Conservation (phyloP, 2,797 vertebrate species). For the Danio aesculapii region DNA sequence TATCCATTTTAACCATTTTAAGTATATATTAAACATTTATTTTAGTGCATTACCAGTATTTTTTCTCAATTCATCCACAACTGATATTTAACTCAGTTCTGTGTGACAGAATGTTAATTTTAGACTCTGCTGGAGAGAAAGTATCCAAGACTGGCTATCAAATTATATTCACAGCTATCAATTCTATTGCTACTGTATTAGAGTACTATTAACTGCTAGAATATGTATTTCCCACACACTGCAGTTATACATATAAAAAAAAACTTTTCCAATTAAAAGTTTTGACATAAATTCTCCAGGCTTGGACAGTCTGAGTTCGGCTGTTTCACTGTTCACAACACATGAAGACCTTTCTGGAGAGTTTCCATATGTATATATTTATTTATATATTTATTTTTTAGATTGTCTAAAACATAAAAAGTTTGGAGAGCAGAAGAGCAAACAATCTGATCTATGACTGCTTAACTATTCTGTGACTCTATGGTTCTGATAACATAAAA, state of each 20-base stretch:
- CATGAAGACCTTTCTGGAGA: neutral
- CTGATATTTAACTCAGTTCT: neutral
- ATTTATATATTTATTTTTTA: neutral
- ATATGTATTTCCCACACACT: neutral
- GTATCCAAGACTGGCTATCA: neutral
- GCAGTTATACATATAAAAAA: neutral
- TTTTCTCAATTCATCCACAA: neutral
- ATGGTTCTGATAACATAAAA: slow-evolving; percentile 6
- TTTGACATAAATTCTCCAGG: neutral
- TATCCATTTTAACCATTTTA: too few species aligned
- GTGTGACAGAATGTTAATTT: slow-evolving; percentile 4
- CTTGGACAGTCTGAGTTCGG: neutral
- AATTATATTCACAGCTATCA: neutral
- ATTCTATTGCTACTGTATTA: neutral
- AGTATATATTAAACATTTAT: too few species aligned
- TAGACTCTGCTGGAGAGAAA: neutral
- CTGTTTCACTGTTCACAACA: neutral
- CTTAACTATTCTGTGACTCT: neutral
- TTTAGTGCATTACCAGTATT: too few species aligned
- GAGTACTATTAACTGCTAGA: neutral
- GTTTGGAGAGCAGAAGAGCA: neutral
- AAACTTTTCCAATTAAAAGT: slow-evolving; percentile 24
- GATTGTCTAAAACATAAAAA: neutral
- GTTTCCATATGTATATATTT: neutral
- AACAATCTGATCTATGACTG: neutral